Evolutionary conservation across 2,797 vertebrate genomes (phyloP).

Genomic region (Oreochromis mossambicus): DNA sequence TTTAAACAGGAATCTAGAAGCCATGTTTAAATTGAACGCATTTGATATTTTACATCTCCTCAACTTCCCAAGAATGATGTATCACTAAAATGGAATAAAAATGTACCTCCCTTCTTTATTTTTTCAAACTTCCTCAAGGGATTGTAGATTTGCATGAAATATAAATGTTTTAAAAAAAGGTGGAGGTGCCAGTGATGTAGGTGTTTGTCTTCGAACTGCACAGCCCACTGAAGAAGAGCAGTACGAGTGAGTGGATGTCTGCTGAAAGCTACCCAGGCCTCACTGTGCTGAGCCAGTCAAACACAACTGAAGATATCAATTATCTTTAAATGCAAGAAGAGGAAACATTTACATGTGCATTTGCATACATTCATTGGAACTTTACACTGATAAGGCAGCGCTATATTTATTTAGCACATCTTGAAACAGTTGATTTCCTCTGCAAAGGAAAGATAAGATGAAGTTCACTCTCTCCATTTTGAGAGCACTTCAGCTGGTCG

Average conservation of each 20-base stretch:
- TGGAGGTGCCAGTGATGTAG: slow-evolving; percentile 26
- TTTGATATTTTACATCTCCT: background rate
- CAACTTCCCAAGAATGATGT: background rate
- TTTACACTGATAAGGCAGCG: background rate
- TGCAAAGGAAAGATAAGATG: slow-evolving; percentile 12
- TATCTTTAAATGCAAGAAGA: background rate
- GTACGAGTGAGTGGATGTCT: background rate
- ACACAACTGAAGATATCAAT: background rate
- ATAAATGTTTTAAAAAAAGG: background rate
- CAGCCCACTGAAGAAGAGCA: slow-evolving; percentile 4
- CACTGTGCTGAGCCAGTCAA: background rate
- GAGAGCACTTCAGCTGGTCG: slow-evolving; percentile 47
- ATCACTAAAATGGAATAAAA: background rate
- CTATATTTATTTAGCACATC: slow-evolving; percentile 7
- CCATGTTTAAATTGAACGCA: background rate
- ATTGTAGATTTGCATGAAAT: background rate
- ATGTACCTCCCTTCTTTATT: background rate
- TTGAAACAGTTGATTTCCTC: slow-evolving; percentile 21
- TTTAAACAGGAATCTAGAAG: background rate
- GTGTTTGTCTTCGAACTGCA: slow-evolving; percentile 10
- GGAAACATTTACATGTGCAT: slow-evolving; percentile 12
- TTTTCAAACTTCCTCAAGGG: slow-evolving; percentile 17
- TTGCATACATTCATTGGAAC: background rate
- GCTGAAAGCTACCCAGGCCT: slow-evolving; percentile 20
- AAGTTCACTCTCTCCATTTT: slow-evolving; percentile 68